phyloP scores from a whole-genome alignment of 2,797 vertebrate species.

The Myotis pilosus region DNA sequence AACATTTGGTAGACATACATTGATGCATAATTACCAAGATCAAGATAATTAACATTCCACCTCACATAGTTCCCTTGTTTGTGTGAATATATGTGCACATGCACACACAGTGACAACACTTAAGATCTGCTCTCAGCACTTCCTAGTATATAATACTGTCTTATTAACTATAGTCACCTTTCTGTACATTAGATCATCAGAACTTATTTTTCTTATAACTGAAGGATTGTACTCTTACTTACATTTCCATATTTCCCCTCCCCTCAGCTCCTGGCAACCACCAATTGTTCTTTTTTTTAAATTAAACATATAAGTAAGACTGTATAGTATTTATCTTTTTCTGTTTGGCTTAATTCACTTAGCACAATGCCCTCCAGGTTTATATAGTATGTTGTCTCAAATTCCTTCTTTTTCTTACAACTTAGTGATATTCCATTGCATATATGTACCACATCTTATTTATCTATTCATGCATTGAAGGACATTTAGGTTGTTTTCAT shows the following conservation, averaged over 20 bases:
- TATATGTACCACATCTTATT: neutral
- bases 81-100: neutral
- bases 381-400: neutral
- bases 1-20: neutral
- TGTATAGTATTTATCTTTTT: neutral
- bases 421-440: neutral
- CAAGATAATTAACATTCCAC: neutral
- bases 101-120: neutral
- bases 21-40: neutral
- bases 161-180: neutral
- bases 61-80: neutral
- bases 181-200: neutral
- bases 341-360: neutral
- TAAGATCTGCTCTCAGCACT: neutral
- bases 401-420: neutral
- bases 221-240: neutral
- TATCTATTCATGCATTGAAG: neutral
- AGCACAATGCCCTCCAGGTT: neutral
- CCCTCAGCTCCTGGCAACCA: neutral
- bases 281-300: neutral
- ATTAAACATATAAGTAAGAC: neutral
- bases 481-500: neutral
- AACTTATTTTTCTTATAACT: neutral
- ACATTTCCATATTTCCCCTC: neutral
- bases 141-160: neutral